A percentile compares a stretch with the other conserved stretches of the same genome.
These are phyloP conservation scores for Drosophila austrosaltans DNA, from an alignment of 2,888 invertebrate genomes.

Conservation along the genomic window DNA sequence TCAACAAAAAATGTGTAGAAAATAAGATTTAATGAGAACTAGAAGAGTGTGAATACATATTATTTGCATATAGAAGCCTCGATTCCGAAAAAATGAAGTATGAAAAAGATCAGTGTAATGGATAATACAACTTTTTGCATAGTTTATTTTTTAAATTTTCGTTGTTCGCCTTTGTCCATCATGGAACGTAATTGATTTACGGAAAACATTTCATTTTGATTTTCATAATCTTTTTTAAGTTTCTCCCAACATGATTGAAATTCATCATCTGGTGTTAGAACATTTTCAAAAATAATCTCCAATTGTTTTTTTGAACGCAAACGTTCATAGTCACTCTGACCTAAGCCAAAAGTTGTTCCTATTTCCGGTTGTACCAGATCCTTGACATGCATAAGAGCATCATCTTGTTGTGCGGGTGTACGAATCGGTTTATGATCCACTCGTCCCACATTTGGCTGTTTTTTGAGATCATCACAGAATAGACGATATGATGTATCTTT, in stretches of 20 bases:
- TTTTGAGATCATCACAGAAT: conserved; percentile 67
- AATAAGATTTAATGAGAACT: no score
- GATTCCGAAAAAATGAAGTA: no score
- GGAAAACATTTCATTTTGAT: conserved; percentile 47
- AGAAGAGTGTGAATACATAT: neutral
- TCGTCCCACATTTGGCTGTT: conserved; percentile 33
- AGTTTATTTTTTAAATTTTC: neutral
- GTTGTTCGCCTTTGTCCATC: neutral
- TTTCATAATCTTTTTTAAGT: conserved; percentile 24
- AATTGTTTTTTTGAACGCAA: conserved; percentile 68
- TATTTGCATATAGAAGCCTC: no score
- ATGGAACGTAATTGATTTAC: conserved; percentile 31
- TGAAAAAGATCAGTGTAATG: no score
- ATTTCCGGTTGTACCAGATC: conserved; percentile 71
- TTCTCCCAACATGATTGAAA: conserved; percentile 53
- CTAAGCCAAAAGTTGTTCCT: conserved; percentile 58
- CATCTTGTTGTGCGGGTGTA: conserved; percentile 6
- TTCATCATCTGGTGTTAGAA: conserved; percentile 32
- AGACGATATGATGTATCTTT: conserved; percentile 76
- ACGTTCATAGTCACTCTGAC: conserved; percentile 65
- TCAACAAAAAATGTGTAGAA: no score
- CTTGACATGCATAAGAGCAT: conserved; percentile 54
- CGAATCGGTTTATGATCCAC: neutral
- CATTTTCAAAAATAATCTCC: conserved; percentile 59
- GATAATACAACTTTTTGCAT: neutral